Conservation (phyloP, 2,797 vertebrate species). For the Eulemur mongoz region DNA sequence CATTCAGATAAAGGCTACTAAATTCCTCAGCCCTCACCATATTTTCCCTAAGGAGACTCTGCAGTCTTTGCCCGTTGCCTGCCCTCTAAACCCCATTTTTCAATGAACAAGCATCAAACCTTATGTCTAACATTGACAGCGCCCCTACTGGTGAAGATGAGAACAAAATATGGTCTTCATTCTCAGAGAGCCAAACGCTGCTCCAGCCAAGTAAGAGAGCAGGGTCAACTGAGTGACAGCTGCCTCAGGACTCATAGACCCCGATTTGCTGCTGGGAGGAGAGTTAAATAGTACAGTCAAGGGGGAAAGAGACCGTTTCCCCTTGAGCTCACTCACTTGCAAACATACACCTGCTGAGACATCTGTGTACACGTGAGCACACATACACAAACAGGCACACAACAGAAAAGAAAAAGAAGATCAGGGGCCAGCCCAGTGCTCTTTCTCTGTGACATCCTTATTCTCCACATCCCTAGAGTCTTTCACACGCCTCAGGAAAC, state of each 20-base stretch:
- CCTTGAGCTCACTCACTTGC: neutral
- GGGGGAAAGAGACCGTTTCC: neutral
- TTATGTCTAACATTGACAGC: neutral
- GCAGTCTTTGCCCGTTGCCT: neutral
- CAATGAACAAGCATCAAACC: neutral
- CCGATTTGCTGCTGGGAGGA: too few relatives aligned
- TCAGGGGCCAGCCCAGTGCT: neutral
- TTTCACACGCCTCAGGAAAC: neutral
- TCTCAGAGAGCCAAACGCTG: neutral
- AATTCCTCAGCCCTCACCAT: neutral
- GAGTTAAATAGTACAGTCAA: neutral
- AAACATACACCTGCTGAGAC: neutral
- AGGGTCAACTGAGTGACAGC: neutral
- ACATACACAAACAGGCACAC: neutral
- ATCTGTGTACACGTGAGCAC: too few relatives aligned
- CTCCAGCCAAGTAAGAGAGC: neutral
- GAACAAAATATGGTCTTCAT: neutral
- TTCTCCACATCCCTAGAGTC: neutral
- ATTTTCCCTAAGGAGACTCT: neutral
- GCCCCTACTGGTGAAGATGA: neutral
- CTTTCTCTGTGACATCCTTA: neutral
- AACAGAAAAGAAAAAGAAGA: neutral
- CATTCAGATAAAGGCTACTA: neutral
- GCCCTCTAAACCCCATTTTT: neutral
- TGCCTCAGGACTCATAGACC: neutral